Percentiles rank a stretch among this genome's conserved stretches.
These are phyloP conservation scores for Myioborus miniatus DNA, from an alignment of 2,797 vertebrate genomes.

Conservation along the genomic window DNA sequence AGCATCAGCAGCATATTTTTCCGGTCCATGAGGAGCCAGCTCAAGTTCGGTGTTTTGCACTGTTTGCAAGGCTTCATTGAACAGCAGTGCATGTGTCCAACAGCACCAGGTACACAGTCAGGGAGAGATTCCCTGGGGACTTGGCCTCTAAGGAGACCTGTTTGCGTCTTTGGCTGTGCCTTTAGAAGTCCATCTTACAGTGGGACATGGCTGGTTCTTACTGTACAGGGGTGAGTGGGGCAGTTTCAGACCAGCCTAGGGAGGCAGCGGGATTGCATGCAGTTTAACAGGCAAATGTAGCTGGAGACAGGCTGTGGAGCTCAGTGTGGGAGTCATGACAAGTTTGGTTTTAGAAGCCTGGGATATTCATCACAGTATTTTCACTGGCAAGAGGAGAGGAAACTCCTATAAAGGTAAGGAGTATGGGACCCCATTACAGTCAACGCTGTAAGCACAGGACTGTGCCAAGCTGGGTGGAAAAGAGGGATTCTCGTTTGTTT, in stretches of 20 bases:
- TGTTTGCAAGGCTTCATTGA: background rate
- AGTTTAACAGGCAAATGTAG: background rate
- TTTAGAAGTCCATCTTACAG: background rate
- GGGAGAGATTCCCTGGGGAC: background rate
- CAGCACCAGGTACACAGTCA: rapidly evolving
- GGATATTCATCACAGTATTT: background rate
- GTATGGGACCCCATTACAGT: background rate
- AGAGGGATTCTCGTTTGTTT: background rate
- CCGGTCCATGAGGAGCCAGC: background rate
- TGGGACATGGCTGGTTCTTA: background rate
- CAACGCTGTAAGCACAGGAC: background rate
- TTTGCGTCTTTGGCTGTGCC: background rate
- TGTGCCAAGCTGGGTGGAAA: background rate
- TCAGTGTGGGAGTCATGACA: background rate
- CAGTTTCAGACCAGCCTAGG: background rate
- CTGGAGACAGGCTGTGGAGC: background rate
- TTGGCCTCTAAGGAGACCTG: background rate
- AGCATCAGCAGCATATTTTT: background rate
- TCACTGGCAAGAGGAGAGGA: background rate
- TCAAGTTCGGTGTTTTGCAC: background rate
- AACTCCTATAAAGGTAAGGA: background rate
- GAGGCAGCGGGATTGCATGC: background rate
- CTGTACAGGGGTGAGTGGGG: background rate
- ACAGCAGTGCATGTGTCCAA: rapidly evolving
- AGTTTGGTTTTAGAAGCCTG: background rate